Percentiles rank a stretch among this genome's conserved stretches.
phyloP scores from a whole-genome alignment of 2,888 invertebrate species.

The Capitulum mitella region DNA sequence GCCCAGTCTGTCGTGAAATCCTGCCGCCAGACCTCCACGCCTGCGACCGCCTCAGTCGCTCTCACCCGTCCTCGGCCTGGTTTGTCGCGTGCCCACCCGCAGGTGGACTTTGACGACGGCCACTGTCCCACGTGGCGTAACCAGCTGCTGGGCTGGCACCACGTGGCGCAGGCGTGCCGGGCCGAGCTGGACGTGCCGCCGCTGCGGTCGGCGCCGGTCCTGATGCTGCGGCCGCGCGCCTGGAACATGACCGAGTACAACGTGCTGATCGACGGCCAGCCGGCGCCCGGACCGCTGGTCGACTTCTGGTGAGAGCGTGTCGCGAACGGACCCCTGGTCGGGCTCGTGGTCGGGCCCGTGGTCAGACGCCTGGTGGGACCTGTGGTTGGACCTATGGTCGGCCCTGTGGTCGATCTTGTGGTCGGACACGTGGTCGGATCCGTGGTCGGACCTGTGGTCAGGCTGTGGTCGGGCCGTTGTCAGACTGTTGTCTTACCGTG shows the following conservation, averaged over 20 bases:
- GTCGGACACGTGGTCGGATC: no score
- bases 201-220: slow-evolving; percentile 52
- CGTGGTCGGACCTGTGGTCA: no score
- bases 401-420: no score
- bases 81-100: not conserved
- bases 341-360: no score
- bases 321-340: no score
- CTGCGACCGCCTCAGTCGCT: no score
- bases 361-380: no score
- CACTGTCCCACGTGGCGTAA: slow-evolving; percentile 66
- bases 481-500: no score
- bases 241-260: slow-evolving; percentile 67
- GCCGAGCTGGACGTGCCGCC: slow-evolving; percentile 51
- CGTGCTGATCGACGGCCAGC: slow-evolving; percentile 47
- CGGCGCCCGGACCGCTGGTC: not conserved
- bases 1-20: no score
- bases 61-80: not conserved
- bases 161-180: slow-evolving; percentile 53
- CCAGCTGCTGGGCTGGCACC: slow-evolving; percentile 56
- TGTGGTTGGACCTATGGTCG: no score
- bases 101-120: slow-evolving; percentile 61
- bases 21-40: no score
- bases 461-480: no score
- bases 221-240: slow-evolving; percentile 62
- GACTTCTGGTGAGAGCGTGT: slow-evolving; percentile 2